Evolutionary conservation across 2,888 invertebrate genomes (phyloP).

Genomic region (Cyclophora albipunctata): DNA sequence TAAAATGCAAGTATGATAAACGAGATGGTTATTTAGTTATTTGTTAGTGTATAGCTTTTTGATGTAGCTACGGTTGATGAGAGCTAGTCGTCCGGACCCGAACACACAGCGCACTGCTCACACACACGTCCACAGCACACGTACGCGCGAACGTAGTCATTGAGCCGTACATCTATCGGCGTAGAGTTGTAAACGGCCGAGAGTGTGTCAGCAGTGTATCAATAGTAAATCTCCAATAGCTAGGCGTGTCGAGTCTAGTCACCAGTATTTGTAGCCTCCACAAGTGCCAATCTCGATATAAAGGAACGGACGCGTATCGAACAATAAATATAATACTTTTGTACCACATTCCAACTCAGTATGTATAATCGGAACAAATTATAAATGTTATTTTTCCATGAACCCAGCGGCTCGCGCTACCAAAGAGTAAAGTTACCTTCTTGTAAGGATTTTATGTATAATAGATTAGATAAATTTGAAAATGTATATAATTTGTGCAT

Average conservation of each 20-base stretch:
- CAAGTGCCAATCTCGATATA: conserved; percentile 55
- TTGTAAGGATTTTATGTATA: conserved; percentile 60
- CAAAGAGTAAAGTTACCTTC: conserved; percentile 74
- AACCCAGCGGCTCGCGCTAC: conserved; percentile 62
- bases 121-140: background rate
- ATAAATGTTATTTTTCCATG: conserved; percentile 35
- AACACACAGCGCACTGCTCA: too few relatives aligned
- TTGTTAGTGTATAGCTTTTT: conserved; percentile 61
- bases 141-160: background rate
- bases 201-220: conserved; percentile 2
- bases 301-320: conserved; percentile 38
- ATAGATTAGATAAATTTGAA: conserved; percentile 57
- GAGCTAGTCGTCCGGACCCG: conserved; percentile 24
- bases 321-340: conserved; percentile 49
- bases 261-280: conserved; percentile 40
- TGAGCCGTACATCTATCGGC: background rate
- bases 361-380: conserved; percentile 24
- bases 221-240: background rate
- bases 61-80: conserved; percentile 45
- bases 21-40: conserved; percentile 52
- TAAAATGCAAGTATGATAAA: conserved; percentile 31
- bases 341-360: conserved; percentile 50
- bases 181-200: background rate
- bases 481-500: conserved; percentile 62
- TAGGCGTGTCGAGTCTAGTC: background rate